Evolutionary conservation across 2,797 vertebrate genomes (phyloP).

Genomic region (Bufotes viridis): DNA sequence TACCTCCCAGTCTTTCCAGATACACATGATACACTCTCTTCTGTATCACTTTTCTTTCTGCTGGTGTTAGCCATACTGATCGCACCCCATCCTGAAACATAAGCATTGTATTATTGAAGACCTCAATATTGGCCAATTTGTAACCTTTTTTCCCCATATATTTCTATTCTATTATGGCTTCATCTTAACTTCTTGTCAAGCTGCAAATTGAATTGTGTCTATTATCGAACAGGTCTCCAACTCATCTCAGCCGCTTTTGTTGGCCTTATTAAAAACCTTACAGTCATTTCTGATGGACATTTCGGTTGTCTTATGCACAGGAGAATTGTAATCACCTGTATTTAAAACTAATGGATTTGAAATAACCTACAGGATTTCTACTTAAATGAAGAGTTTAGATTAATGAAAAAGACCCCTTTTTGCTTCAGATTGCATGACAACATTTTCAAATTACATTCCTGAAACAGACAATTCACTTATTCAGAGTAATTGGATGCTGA

Average conservation of each 20-base stretch:
- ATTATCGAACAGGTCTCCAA: constrained; percentile 70
- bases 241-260: constrained; percentile 77
- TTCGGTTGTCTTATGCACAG: constrained; percentile 81
- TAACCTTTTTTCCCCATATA: constrained; percentile 17
- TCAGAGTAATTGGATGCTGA: constrained; percentile 99
- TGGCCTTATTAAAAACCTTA: constrained; percentile 73
- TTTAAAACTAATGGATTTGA: constrained; percentile 94
- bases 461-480: constrained; percentile 98
- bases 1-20: background rate
- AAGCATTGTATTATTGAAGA: background rate
- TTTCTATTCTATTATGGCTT: constrained; percentile 39
- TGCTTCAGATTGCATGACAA: constrained; percentile 90
- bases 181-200: constrained; percentile 58
- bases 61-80: background rate
- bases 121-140: background rate
- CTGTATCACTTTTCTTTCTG: background rate
- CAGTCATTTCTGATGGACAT: constrained; percentile 80
- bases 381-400: constrained; percentile 91
- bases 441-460: constrained; percentile 96
- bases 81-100: background rate
- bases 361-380: constrained; percentile 86
- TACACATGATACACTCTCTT: background rate
- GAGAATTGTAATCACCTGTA: constrained; percentile 88
- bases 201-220: constrained; percentile 72
- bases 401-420: constrained; percentile 85